Base-by-base conservation (phyloP, 2,888 invertebrate genomes). In the Ptychoptera albimana region DNA sequence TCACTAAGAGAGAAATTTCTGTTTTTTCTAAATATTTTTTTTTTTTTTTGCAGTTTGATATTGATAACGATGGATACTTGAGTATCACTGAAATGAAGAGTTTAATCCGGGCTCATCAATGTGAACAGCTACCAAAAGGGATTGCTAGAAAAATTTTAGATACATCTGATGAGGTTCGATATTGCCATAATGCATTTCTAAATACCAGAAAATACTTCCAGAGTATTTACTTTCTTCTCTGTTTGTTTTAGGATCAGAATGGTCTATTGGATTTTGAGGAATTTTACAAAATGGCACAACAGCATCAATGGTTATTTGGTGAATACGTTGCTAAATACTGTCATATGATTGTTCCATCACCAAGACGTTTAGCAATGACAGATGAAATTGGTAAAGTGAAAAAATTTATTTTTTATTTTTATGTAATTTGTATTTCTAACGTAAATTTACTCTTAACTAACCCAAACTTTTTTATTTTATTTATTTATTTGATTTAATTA, bases 51-150 rank as follows among this genome's bases (percentile, higher is more conserved):
- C 65, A 82, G 76, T 82, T 82, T 54, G 85, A 85, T 57, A 68
- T 61, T 39, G 78, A 85, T 57, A 68, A 71, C 46, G 82, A 83
- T 64, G 83, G 82, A 1, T 69, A 63, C 49, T 77, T 85, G 54
- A 77, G 77, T 2, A 70, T 77, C 55, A 64, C 69, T 15, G 83
- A 85, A 56, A 66, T 85, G 9, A 63, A 65, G 49, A 49, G 50
- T 2, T 55, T 66, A 6, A 61, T 66, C 39, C 53, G 54, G 42
- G 51, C 56, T 12, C 61, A 60, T 2, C 54, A 56, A 11, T 66
- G 65, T 44, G 55, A 77, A 49, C 82, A 84, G 50, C 71, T 85
- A 37, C 83, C 84, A 1, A 68, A 73, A 35, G 70, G 75, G 47
- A 72, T 79, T 31, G 75, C 81, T 5, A 70, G 71, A 43, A 74